These are phyloP conservation scores for Macrosoma leucophasiata DNA, from an alignment of 2,888 invertebrate species.

Conservation along the genomic window DNA sequence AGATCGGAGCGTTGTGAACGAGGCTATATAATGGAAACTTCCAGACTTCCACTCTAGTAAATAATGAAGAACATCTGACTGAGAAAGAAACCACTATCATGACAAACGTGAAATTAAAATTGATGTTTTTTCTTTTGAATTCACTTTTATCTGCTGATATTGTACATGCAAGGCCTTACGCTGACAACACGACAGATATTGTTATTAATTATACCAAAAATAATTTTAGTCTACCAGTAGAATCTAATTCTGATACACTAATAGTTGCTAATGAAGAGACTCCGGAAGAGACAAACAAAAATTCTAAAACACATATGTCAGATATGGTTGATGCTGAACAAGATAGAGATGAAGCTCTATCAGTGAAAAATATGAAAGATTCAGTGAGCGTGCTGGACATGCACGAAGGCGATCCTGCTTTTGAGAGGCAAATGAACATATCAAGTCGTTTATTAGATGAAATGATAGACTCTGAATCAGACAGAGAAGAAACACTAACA, in stretches of 20 bases:
- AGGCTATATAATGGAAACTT: conserved; percentile 26
- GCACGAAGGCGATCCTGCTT: conserved; percentile 39
- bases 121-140: conserved; percentile 61
- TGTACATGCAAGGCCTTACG: conserved; percentile 55
- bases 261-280: conserved; percentile 49
- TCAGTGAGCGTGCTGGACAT: conserved; percentile 33
- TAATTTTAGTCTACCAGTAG: conserved; percentile 54
- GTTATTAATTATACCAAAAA: conserved; percentile 47
- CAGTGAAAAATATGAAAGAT: conserved; percentile 35
- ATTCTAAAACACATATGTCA: conserved; percentile 52
- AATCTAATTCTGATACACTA: conserved; percentile 60
- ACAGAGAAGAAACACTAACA: conserved; percentile 63
- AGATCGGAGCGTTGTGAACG: conserved; percentile 26
- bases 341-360: conserved; percentile 53
- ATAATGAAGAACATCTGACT: conserved; percentile 39
- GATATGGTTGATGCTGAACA: conserved; percentile 59
- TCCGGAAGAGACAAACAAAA: conserved; percentile 48
- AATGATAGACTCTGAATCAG: conserved; percentile 65
- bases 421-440: conserved; percentile 59
- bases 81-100: conserved; percentile 34
- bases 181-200: conserved; percentile 45
- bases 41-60: conserved; percentile 20
- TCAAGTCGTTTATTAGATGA: conserved; percentile 63
- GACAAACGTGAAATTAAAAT: conserved; percentile 70
- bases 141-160: conserved; percentile 55